Conservation (phyloP, 92 coral and sea anemone genomes). For the Blastomussa wellsi region DNA sequence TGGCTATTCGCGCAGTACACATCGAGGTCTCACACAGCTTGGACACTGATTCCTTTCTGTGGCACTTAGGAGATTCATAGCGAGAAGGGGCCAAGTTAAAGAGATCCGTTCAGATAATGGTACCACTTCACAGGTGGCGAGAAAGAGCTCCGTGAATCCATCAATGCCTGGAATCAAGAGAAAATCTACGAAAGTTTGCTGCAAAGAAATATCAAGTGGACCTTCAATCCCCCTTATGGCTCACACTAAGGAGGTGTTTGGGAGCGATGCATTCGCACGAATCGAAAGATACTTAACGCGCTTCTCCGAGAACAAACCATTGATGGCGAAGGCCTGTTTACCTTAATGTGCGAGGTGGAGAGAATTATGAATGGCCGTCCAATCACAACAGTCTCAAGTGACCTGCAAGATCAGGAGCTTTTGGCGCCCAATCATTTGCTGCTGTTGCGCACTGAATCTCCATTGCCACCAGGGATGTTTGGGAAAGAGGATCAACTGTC, state of each 20-base stretch:
- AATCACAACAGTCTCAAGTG: constrained; percentile 37
- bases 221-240: constrained; percentile 34
- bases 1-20: constrained; percentile 5
- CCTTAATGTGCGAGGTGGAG: constrained; percentile 48
- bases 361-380: constrained; percentile 55
- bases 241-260: constrained; percentile 41
- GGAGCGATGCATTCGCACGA: constrained; percentile 34
- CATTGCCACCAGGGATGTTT: constrained; percentile 56
- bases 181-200: constrained; percentile 1
- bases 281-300: constrained; percentile 32
- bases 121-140: constrained; percentile 28
- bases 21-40: constrained; percentile 17
- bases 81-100: constrained; percentile 28
- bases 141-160: constrained; percentile 26
- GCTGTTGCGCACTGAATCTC: constrained; percentile 27
- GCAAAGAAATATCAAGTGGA: constrained; percentile 20
- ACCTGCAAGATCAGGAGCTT: constrained; percentile 48
- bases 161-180: constrained; percentile 34
- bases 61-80: constrained; percentile 24
- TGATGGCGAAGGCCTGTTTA: constrained; percentile 48
- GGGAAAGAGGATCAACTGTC: constrained; percentile 23
- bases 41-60: constrained; percentile 30
- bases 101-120: constrained; percentile 27
- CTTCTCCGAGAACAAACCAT: constrained; percentile 35
- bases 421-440: constrained; percentile 42